A percentile compares a stretch with the other conserved stretches of the same genome.
Conservation (phyloP, 2,797 vertebrate genomes). For the Rhinoraja longicauda region DNA sequence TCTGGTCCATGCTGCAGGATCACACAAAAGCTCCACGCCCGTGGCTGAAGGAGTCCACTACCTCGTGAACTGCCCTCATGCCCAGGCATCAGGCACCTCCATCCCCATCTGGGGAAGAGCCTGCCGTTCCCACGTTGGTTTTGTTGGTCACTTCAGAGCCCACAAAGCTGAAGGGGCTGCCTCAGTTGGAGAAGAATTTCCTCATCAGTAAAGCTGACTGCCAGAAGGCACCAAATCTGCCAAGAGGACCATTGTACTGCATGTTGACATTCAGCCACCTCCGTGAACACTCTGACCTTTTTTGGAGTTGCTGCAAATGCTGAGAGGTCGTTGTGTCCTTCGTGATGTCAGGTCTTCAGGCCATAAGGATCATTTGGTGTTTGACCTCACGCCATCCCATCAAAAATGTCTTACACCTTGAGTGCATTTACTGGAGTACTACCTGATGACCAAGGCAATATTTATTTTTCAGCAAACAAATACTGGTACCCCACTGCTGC, state of each 20-base stretch:
- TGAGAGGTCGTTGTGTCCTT: not conserved
- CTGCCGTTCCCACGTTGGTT: too few species aligned
- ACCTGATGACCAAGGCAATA: not conserved
- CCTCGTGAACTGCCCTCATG: too few species aligned
- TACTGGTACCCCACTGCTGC: not conserved
- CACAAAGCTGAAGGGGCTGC: too few species aligned
- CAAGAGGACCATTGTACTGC: not conserved
- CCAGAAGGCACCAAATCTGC: not conserved
- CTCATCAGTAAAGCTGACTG: not conserved
- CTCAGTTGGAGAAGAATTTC: too few species aligned
- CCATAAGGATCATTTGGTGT: too few species aligned
- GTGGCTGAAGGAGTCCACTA: too few species aligned
- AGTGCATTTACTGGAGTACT: not conserved
- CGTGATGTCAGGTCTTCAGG: not conserved
- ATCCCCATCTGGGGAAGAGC: too few species aligned
- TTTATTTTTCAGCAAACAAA: slow-evolving; percentile 24
- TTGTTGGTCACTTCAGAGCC: too few species aligned
- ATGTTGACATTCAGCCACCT: not conserved
- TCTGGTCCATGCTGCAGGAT: too few species aligned
- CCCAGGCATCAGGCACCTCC: too few species aligned
- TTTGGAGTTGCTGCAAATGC: not conserved
- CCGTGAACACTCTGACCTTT: not conserved
- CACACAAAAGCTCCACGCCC: too few species aligned
- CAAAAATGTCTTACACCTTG: not conserved
- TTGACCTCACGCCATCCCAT: not conserved